These are phyloP conservation scores for Sturmia bella DNA, from an alignment of 2,888 invertebrate genomes.

Conservation along the genomic window DNA sequence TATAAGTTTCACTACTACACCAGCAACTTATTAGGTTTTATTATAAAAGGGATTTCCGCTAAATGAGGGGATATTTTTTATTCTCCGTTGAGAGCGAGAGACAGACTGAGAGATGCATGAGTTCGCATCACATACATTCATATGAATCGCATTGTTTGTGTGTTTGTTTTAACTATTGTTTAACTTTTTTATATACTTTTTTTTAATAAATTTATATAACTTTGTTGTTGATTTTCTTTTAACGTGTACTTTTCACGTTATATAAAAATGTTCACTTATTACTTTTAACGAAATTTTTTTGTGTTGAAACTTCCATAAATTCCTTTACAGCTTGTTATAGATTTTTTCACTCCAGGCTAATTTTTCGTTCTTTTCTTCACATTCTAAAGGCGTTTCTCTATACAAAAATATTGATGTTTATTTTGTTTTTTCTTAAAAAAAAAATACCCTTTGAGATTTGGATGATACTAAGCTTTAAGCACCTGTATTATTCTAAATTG, in stretches of 20 bases:
- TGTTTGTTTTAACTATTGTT: background rate
- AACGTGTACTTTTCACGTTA: background rate
- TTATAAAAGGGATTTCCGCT: slow-evolving; percentile 28
- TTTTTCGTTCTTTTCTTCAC: slow-evolving; percentile 29
- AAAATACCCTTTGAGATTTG: background rate
- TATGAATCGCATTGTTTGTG: slow-evolving; percentile 14
- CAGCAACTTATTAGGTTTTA: background rate
- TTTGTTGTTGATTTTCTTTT: background rate
- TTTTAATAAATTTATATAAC: slow-evolving; percentile 5
- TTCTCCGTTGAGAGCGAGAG: slow-evolving; percentile 8
- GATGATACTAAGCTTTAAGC: background rate
- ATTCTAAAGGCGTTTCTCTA: slow-evolving; percentile 67
- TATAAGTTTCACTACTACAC: slow-evolving; percentile 29
- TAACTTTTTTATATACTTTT: slow-evolving; percentile 5
- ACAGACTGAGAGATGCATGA: slow-evolving; percentile 22
- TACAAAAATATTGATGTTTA: slow-evolving; percentile 61
- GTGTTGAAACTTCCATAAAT: slow-evolving; percentile 15
- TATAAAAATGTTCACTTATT: background rate
- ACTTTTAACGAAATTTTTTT: background rate
- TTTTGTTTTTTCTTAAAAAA: slow-evolving; percentile 36
- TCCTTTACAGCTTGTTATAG: slow-evolving; percentile 43
- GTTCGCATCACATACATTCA: slow-evolving; percentile 4
- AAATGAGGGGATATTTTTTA: background rate
- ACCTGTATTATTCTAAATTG: slow-evolving; percentile 1
- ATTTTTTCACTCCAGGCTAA: slow-evolving; percentile 53